Conservation (phyloP, 2,888 invertebrate species). For the Scaptomyza cyrtandrae region DNA sequence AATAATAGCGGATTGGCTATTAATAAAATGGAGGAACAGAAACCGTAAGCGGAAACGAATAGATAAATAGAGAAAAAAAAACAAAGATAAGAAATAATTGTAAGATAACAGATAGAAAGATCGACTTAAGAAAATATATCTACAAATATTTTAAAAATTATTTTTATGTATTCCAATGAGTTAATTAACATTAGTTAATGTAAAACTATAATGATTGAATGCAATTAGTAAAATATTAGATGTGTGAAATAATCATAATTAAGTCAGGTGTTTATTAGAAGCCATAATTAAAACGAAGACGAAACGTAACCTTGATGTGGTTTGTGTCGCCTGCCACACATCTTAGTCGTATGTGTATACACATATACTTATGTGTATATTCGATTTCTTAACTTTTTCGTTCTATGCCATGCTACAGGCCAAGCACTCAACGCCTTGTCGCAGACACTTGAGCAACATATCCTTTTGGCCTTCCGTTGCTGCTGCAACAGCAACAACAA, state of each 20-base stretch:
- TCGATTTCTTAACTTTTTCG: slow-evolving; percentile 15
- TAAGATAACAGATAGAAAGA: too few relatives aligned
- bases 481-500: slow-evolving; percentile 53
- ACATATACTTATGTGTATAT: slow-evolving; percentile 17
- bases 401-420: slow-evolving; percentile 22
- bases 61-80: too few relatives aligned
- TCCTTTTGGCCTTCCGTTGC: slow-evolving; percentile 58
- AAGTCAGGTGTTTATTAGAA: slow-evolving; percentile 22
- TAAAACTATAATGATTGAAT: background rate
- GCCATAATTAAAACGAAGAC: slow-evolving; percentile 13
- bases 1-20: too few relatives aligned
- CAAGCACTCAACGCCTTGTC: slow-evolving; percentile 35
- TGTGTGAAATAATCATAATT: background rate
- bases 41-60: too few relatives aligned
- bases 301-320: slow-evolving; percentile 58
- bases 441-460: slow-evolving; percentile 53
- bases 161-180: too few relatives aligned
- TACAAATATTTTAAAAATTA: too few relatives aligned
- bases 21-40: too few relatives aligned
- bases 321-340: slow-evolving; percentile 2
- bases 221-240: background rate
- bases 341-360: background rate
- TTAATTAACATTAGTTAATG: background rate
- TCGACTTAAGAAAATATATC: too few relatives aligned
- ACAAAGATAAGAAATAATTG: too few relatives aligned